Conservation (phyloP, 2,113 vertebrate species). For the Mugil cephalus region DNA sequence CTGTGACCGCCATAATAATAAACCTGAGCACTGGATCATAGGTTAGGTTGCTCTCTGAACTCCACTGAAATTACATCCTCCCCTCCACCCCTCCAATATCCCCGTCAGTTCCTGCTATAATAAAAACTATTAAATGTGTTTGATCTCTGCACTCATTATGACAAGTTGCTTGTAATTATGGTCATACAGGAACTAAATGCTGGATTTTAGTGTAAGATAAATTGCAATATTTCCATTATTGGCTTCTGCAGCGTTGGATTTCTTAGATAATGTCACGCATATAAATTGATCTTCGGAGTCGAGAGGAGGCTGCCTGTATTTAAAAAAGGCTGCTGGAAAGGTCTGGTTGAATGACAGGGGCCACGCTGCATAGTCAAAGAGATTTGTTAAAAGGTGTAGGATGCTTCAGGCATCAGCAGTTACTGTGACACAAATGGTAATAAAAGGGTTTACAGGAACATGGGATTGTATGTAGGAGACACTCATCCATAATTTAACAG, state of each 20-base stretch:
- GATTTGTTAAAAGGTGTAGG: background rate
- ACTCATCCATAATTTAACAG: slow-evolving; percentile 10
- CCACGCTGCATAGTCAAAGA: background rate
- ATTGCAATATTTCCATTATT: background rate
- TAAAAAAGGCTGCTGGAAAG: slow-evolving; percentile 16
- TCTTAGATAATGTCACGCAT: background rate
- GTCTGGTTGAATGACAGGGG: slow-evolving; percentile 14
- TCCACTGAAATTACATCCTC: slow-evolving; percentile 46
- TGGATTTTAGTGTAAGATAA: background rate
- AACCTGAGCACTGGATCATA: slow-evolving; percentile 40
- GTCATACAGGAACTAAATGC: slow-evolving; percentile 4
- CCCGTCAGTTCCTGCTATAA: slow-evolving; percentile 1
- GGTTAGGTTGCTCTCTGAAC: slow-evolving; percentile 45
- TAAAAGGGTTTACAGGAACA: slow-evolving; percentile 12
- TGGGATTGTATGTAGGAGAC: background rate
- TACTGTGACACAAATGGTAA: background rate
- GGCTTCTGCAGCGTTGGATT: slow-evolving; percentile 5
- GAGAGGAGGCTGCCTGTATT: slow-evolving; percentile 11
- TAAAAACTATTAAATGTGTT: slow-evolving; percentile 24
- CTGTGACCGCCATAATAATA: slow-evolving; percentile 41
- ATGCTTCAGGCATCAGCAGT: slow-evolving; percentile 3
- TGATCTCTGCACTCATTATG: slow-evolving; percentile 45
- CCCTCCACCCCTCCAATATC: slow-evolving; percentile 27
- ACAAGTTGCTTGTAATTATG: slow-evolving; percentile 6
- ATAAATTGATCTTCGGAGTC: slow-evolving; percentile 16